Evolutionary conservation across 2,888 invertebrate species (phyloP).

Genomic region (Torymus aiolomorphi): DNA sequence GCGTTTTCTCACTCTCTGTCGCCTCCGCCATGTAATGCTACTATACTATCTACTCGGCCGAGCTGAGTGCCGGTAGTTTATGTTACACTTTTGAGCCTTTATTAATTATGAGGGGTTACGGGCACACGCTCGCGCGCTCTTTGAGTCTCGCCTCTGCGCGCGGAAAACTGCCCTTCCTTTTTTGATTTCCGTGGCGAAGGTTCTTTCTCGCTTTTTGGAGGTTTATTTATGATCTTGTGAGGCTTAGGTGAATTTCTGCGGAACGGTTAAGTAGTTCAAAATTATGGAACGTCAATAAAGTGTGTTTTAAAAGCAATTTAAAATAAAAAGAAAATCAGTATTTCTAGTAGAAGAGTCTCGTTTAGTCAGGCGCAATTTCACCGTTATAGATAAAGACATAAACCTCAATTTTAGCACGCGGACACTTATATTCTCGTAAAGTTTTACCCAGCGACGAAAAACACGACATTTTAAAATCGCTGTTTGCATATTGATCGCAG

Average conservation of each 20-base stretch:
- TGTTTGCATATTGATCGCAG: neutral
- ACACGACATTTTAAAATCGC: too few relatives aligned
- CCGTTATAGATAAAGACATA: too few relatives aligned
- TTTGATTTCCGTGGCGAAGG: constrained; percentile 8
- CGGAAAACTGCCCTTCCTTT: neutral
- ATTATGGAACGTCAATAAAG: too few relatives aligned
- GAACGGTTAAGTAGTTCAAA: too few relatives aligned
- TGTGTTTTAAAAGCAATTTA: too few relatives aligned
- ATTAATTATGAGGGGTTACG: constrained; percentile 44
- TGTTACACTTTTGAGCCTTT: constrained; percentile 45
- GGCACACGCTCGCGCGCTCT: neutral
- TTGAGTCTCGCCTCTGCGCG: constrained; percentile 11
- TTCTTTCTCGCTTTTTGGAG: constrained; percentile 1
- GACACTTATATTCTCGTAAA: too few relatives aligned
- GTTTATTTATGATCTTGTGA: constrained; percentile 5
- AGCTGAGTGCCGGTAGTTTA: constrained; percentile 26
- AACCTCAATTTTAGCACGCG: too few relatives aligned
- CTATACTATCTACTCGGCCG: too few relatives aligned
- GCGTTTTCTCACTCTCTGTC: constrained; percentile 52
- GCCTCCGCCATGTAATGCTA: constrained; percentile 1
- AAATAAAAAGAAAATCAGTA: too few relatives aligned
- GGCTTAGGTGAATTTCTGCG: too few relatives aligned
- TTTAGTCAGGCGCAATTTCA: constrained; percentile 11
- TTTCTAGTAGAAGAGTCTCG: constrained; percentile 10
- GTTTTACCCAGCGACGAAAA: too few relatives aligned